Evolutionary conservation across 2,113 vertebrate genomes (phyloP).

Genomic region (Clarias macrocephalus): DNA sequence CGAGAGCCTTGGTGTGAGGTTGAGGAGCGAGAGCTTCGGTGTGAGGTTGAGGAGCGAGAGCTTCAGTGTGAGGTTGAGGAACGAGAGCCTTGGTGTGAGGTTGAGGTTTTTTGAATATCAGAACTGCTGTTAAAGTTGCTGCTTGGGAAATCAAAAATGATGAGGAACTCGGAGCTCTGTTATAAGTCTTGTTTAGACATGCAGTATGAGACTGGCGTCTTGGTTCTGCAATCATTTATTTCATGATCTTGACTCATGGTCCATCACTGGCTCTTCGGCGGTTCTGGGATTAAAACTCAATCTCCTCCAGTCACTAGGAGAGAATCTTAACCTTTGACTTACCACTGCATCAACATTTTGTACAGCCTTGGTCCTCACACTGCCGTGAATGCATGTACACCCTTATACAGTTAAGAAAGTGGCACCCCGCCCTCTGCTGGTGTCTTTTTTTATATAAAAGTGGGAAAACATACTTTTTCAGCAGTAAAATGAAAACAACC

Average conservation of each 20-base stretch:
- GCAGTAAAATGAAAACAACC: conserved; percentile 7
- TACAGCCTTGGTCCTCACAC: neutral
- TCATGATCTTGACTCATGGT: neutral
- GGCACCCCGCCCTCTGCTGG: conserved; percentile 39
- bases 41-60: neutral
- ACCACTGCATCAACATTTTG: neutral
- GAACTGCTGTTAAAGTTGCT: neutral
- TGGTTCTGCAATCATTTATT: too few relatives aligned
- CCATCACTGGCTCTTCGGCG: neutral
- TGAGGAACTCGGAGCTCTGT: too few relatives aligned
- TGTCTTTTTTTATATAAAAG: neutral
- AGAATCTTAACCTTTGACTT: neutral
- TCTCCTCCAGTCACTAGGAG: neutral
- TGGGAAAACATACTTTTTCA: neutral
- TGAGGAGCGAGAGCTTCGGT: too few relatives aligned
- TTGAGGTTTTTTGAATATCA: neutral
- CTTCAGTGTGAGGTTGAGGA: neutral
- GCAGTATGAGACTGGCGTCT: neutral
- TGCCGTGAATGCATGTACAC: neutral
- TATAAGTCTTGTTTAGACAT: too few relatives aligned
- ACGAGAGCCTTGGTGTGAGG: neutral
- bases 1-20: too few relatives aligned
- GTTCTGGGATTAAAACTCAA: neutral
- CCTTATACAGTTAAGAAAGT: neutral
- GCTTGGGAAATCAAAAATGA: too few relatives aligned